A percentile compares a stretch with the other conserved stretches of the same genome.
phyloP scores from a whole-genome alignment of 2,888 invertebrate species.

The Drosophila neonasuta region DNA sequence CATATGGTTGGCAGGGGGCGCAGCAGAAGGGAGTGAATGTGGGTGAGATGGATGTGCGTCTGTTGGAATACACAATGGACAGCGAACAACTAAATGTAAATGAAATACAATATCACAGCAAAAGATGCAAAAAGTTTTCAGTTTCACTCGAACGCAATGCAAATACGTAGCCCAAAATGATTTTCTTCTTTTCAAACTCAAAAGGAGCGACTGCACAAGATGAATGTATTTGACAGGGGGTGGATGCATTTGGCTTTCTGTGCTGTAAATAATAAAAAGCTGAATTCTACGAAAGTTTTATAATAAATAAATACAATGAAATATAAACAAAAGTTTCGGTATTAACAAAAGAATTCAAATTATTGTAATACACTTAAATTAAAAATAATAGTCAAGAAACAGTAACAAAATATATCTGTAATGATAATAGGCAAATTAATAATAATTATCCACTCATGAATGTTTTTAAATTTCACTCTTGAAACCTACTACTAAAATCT shows the following conservation, averaged over 20 bases:
- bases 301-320: not conserved
- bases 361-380: not conserved
- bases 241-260: not conserved
- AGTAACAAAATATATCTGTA: not conserved
- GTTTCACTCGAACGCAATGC: slow-evolving; percentile 51
- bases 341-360: no score
- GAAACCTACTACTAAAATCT: not conserved
- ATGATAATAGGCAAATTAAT: not conserved
- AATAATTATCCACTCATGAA: not conserved
- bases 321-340: no score
- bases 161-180: slow-evolving; percentile 50
- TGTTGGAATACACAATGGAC: slow-evolving; percentile 39
- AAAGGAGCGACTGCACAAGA: not conserved
- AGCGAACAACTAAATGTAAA: slow-evolving; percentile 46
- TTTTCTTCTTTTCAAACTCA: slow-evolving; percentile 46
- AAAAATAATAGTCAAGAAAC: not conserved
- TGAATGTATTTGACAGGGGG: not conserved
- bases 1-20: slow-evolving; percentile 32
- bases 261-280: not conserved
- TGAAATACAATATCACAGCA: slow-evolving; percentile 63
- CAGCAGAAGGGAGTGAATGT: slow-evolving; percentile 1
- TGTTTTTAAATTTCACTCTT: no score
- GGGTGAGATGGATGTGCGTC: slow-evolving; percentile 19
- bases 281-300: not conserved
- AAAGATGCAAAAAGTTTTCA: slow-evolving; percentile 63